Evolutionary conservation across 2,888 invertebrate genomes (phyloP).

Genomic region (Geophilus truncorum): DNA sequence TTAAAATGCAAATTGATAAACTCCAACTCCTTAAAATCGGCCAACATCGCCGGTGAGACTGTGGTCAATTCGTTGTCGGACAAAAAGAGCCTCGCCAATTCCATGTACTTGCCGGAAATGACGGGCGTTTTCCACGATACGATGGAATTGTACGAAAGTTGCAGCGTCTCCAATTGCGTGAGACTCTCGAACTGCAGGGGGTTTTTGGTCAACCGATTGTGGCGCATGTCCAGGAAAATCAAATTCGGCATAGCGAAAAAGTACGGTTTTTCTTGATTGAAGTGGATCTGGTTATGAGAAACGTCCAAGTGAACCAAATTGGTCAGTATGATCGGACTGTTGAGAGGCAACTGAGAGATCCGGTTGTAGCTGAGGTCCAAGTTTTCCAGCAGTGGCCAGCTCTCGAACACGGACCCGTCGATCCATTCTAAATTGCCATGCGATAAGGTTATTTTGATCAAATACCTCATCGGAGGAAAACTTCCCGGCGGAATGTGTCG

Average conservation of each 20-base stretch:
- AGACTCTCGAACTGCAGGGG: not conserved
- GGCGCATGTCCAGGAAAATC: not conserved
- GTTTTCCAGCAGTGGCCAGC: not conserved
- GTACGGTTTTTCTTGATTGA: not conserved
- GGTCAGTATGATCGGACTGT: not conserved
- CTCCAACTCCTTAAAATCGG: not conserved
- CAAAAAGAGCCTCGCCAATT: not conserved
- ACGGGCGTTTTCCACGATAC: not conserved
- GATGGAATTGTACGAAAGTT: not conserved
- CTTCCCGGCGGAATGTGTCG: not conserved
- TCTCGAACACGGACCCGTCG: not conserved
- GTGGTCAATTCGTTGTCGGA: not conserved
- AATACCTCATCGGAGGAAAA: not conserved
- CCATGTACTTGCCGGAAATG: not conserved
- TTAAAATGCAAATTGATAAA: not conserved
- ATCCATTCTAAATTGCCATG: not conserved
- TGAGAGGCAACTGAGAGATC: not conserved
- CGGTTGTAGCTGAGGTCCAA: not conserved
- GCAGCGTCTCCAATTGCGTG: not conserved
- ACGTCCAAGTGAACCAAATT: not conserved
- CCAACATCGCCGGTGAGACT: not conserved
- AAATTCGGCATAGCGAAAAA: not conserved
- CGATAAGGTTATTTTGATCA: not conserved
- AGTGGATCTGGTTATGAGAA: not conserved
- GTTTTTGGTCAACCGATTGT: not conserved